Evolutionary conservation across 2,113 vertebrate species (phyloP).

Genomic region (Ranitomeya variabilis): DNA sequence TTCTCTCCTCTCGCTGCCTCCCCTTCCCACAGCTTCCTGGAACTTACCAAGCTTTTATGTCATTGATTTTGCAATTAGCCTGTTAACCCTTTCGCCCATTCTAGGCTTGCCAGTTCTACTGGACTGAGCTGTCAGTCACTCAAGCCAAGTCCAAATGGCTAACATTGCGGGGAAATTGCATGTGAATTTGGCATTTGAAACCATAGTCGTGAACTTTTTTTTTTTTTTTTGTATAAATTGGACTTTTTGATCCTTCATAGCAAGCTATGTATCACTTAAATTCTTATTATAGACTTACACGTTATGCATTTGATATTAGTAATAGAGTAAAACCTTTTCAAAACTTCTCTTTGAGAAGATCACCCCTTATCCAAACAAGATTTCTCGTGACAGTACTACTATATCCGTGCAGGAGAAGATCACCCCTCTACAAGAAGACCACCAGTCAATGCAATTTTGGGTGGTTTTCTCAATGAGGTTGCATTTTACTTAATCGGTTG

Average conservation of each 20-base stretch:
- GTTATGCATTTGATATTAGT: not conserved
- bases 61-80: conserved; percentile 99
- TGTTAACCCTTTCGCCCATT: conserved; percentile 87
- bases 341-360: no score
- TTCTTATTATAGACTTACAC: not conserved
- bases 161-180: not conserved
- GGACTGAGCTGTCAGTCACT: conserved; percentile 71
- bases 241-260: not conserved
- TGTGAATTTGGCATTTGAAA: not conserved
- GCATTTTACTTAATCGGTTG: not conserved
- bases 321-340: no score
- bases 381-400: no score
- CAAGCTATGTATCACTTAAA: not conserved
- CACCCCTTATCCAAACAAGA: no score
- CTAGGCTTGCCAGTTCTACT: conserved; percentile 69
- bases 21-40: conserved; percentile 94
- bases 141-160: conserved; percentile 2
- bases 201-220: not conserved
- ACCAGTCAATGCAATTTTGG: no score
- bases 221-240: not conserved
- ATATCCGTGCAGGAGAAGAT: no score
- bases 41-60: conserved; percentile 98
- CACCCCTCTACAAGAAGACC: no score
- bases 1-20: conserved; percentile 56
- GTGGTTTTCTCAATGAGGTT: no score